phyloP scores from a whole-genome alignment of 2,113 vertebrate species.

The Callipepla californica region DNA sequence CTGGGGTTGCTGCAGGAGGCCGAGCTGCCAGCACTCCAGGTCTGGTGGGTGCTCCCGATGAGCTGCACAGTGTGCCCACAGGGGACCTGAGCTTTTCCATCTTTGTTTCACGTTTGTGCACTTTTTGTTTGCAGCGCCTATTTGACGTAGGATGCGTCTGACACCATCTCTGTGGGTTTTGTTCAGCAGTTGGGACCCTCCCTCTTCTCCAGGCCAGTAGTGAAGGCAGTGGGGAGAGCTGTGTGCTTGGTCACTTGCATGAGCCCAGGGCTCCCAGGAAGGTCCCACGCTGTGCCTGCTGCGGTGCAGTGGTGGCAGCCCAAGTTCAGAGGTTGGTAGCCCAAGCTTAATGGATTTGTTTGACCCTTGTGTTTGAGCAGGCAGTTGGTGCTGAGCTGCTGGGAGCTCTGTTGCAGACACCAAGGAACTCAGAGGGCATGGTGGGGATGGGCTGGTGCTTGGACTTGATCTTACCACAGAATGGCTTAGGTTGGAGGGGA shows the following conservation, averaged over 20 bases:
- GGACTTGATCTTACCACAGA: no score
- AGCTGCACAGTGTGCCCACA: not conserved
- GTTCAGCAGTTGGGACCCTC: not conserved
- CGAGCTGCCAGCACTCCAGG: conserved; percentile 1
- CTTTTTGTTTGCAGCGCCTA: not conserved
- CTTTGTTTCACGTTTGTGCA: not conserved
- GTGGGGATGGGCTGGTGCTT: no score
- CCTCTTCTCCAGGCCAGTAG: not conserved
- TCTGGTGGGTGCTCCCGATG: fast-evolving
- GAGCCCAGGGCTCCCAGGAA: not conserved
- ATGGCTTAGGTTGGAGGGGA: no score
- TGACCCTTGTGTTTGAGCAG: fast-evolving
- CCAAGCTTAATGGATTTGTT: not conserved
- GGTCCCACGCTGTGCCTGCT: not conserved
- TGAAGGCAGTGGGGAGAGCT: fast-evolving
- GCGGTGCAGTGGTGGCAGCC: not conserved
- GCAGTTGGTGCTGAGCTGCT: not conserved
- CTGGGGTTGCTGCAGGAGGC: conserved; percentile 46
- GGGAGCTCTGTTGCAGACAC: not conserved
- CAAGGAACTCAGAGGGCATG: no score
- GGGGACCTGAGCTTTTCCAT: not conserved
- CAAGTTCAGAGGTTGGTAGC: not conserved
- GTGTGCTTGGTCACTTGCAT: not conserved
- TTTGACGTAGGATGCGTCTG: not conserved
- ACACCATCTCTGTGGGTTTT: not conserved